Percentiles rank a stretch among this genome's conserved stretches.
phyloP scores from a whole-genome alignment of 1,140 invertebrate species.

The Asbolus verrucosus region DNA sequence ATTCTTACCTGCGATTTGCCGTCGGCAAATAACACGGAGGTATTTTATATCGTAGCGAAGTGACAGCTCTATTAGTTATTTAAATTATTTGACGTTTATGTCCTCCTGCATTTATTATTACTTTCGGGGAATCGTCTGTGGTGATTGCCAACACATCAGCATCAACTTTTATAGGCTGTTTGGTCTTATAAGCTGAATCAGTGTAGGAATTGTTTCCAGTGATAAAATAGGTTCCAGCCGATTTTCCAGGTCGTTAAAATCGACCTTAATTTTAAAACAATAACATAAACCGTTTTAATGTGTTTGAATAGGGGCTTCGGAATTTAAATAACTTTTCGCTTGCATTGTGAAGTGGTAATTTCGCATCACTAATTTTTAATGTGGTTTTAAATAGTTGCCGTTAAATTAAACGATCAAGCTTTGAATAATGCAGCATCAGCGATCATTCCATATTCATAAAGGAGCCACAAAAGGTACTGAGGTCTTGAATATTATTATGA shows the following conservation, averaged over 20 bases:
- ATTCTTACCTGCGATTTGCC: constrained; percentile 48
- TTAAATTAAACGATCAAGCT: constrained; percentile 48
- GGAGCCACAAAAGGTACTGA: constrained; percentile 36
- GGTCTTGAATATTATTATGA: constrained; percentile 43
- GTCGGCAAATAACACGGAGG: constrained; percentile 46
- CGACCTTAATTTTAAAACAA: constrained; percentile 23
- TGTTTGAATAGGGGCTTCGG: background rate
- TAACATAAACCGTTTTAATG: constrained; percentile 4
- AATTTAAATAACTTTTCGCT: background rate
- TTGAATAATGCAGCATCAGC: constrained; percentile 49
- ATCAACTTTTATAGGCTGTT: constrained; percentile 13
- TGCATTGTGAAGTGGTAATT: constrained; percentile 39
- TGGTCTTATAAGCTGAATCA: constrained; percentile 8
- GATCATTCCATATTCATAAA: constrained; percentile 53
- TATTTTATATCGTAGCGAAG: constrained; percentile 24
- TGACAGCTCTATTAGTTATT: constrained; percentile 51
- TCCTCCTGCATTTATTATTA: constrained; percentile 27
- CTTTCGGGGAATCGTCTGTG: constrained; percentile 24
- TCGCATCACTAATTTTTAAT: constrained; percentile 42
- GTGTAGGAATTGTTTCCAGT: background rate
- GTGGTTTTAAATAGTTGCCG: constrained; percentile 39
- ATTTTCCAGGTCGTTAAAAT: background rate
- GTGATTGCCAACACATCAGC: constrained; percentile 6
- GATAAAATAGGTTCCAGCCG: background rate
- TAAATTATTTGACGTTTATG: constrained; percentile 54